Conservation (phyloP, 2,113 vertebrate species). For the Addax nasomaculatus region DNA sequence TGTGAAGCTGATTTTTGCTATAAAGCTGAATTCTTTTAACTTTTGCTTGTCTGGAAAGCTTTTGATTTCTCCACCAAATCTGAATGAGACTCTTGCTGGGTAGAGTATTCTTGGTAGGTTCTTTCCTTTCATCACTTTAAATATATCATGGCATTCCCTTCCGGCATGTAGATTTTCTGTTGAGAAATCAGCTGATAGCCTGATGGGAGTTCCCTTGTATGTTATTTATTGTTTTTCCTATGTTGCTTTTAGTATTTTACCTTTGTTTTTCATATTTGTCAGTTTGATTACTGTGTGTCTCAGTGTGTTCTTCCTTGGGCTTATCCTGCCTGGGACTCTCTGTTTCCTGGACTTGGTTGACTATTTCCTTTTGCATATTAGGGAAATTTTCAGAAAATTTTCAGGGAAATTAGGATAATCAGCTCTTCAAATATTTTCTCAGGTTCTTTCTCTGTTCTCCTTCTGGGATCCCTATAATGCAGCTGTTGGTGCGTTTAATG, state of each 20-base stretch:
- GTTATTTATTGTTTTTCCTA: not conserved
- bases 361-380: not conserved
- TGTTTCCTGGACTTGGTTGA: not conserved
- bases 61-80: not conserved
- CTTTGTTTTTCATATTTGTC: not conserved
- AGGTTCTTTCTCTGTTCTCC: not conserved
- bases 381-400: not conserved
- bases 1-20: not conserved
- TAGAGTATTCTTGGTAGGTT: not conserved
- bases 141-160: not conserved
- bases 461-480: not conserved
- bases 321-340: not conserved
- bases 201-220: not conserved
- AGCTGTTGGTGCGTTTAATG: not conserved
- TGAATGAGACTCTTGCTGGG: not conserved
- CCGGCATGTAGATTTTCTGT: not conserved
- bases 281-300: not conserved
- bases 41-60: not conserved
- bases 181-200: not conserved
- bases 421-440: not conserved
- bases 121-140: not conserved
- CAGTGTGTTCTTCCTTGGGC: not conserved
- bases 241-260: not conserved
- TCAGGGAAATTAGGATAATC: not conserved
- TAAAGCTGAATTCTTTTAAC: not conserved